These are phyloP conservation scores for Bombyx huttoni DNA, from an alignment of 2,888 invertebrate species.

Conservation along the genomic window DNA sequence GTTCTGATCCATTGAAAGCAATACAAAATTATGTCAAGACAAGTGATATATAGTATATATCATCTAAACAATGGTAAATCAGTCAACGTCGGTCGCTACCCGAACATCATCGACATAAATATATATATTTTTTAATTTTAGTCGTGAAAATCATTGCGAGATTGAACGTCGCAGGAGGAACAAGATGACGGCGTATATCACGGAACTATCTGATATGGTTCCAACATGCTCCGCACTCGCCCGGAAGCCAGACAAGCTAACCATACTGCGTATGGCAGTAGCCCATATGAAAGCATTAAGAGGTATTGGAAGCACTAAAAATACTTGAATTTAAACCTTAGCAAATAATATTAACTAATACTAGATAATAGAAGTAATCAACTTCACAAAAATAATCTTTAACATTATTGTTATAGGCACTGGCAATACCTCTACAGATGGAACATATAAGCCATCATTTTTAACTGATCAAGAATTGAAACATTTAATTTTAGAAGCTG, in stretches of 20 bases:
- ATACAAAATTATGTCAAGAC: too few relatives aligned
- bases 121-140: conserved; percentile 22
- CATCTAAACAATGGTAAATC: conserved; percentile 1
- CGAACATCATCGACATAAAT: conserved; percentile 1
- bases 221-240: conserved; percentile 98
- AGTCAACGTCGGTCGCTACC: too few relatives aligned
- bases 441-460: conserved; percentile 98
- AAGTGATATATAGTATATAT: too few relatives aligned
- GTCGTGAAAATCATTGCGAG: conserved; percentile 98
- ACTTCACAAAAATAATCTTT: neutral
- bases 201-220: conserved; percentile 99
- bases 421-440: conserved; percentile 96
- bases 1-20: too few relatives aligned
- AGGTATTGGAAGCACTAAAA: conserved; percentile 66
- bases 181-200: conserved; percentile 99
- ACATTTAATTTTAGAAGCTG: conserved; percentile 98
- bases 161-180: conserved; percentile 98
- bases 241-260: conserved; percentile 98
- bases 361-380: neutral
- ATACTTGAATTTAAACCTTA: neutral
- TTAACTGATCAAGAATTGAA: conserved; percentile 99
- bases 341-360: too few relatives aligned
- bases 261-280: conserved; percentile 99
- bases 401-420: conserved; percentile 77
- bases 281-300: conserved; percentile 98